Percentiles rank a stretch among this genome's conserved stretches.
phyloP scores from a whole-genome alignment of 35 echinoderm and acorn worm species.

The Stichopus chloronotus region DNA sequence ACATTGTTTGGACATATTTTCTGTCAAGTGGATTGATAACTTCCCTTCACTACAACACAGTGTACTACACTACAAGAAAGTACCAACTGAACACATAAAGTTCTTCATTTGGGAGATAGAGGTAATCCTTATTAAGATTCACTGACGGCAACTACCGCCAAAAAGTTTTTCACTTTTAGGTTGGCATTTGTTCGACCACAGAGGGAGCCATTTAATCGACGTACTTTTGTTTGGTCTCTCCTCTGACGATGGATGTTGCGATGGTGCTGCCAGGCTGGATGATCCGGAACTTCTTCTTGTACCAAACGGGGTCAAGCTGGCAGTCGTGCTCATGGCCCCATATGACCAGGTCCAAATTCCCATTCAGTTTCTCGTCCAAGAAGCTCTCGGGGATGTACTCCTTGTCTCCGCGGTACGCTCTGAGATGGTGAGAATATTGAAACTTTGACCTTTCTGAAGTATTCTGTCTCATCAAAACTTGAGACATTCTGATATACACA shows the following conservation, averaged over 20 bases:
- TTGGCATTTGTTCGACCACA: too few relatives aligned
- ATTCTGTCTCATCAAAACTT: too few relatives aligned
- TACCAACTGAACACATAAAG: too few relatives aligned
- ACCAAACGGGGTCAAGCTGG: conserved; percentile 58
- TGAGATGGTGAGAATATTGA: neutral
- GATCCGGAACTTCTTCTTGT: conserved; percentile 48
- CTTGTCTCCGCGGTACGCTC: conserved; percentile 55
- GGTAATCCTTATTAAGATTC: too few relatives aligned
- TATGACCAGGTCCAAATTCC: conserved; percentile 48
- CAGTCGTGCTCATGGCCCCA: conserved; percentile 74
- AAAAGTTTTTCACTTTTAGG: too few relatives aligned
- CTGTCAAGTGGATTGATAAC: too few relatives aligned
- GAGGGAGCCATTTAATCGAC: neutral
- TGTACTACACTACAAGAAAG: too few relatives aligned
- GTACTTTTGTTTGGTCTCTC: conserved; percentile 64
- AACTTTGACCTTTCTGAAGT: neutral
- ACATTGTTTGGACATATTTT: too few relatives aligned
- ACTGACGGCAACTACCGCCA: too few relatives aligned
- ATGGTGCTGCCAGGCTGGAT: conserved; percentile 73
- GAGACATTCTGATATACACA: too few relatives aligned
- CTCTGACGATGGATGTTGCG: conserved; percentile 59
- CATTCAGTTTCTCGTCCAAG: conserved; percentile 51
- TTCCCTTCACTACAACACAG: too few relatives aligned
- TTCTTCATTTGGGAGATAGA: too few relatives aligned
- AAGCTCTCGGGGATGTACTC: conserved; percentile 69